Conservation (phyloP, 2,113 vertebrate genomes). For the Sinocyclocheilus grahami region DNA sequence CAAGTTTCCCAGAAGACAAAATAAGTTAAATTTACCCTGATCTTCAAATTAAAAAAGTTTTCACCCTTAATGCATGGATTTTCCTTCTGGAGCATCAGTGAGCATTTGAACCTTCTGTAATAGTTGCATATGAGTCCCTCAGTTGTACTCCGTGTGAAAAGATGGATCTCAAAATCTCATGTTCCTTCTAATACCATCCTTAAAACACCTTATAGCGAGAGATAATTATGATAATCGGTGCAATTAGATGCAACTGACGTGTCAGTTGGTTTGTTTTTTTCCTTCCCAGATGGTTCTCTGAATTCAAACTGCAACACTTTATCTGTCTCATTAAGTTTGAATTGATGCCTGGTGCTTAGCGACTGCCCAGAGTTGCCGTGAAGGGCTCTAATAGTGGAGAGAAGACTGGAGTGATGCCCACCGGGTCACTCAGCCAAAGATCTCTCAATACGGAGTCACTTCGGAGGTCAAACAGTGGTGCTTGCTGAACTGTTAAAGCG, state of each 20-base stretch:
- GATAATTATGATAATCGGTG: slow-evolving; percentile 59
- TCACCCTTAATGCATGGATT: too few species aligned
- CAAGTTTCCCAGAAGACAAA: too few species aligned
- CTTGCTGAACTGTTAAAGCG: not conserved
- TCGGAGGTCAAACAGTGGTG: not conserved
- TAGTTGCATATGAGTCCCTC: too few species aligned
- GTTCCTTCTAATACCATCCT: slow-evolving; percentile 50
- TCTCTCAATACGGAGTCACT: not conserved
- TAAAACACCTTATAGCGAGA: slow-evolving; percentile 51
- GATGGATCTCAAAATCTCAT: slow-evolving; percentile 12
- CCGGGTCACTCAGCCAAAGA: not conserved
- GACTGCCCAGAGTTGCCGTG: slow-evolving; percentile 1
- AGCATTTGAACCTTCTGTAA: too few species aligned
- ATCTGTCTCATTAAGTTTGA: slow-evolving; percentile 34
- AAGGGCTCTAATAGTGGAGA: slow-evolving; percentile 32
- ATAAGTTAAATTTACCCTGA: too few species aligned
- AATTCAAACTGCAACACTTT: slow-evolving; percentile 53
- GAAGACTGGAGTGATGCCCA: slow-evolving; percentile 2
- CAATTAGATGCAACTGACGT: slow-evolving; percentile 49
- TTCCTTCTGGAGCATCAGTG: too few species aligned
- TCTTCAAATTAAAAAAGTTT: too few species aligned
- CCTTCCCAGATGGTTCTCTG: slow-evolving; percentile 29
- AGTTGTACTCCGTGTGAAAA: too few species aligned
- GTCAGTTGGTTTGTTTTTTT: slow-evolving; percentile 32
- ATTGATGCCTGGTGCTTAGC: slow-evolving; percentile 21